Evolutionary conservation across 2,797 vertebrate species (phyloP), one percentile per base, ranked within the genome.

Genomic region (Gouania willdenowi): DNA sequence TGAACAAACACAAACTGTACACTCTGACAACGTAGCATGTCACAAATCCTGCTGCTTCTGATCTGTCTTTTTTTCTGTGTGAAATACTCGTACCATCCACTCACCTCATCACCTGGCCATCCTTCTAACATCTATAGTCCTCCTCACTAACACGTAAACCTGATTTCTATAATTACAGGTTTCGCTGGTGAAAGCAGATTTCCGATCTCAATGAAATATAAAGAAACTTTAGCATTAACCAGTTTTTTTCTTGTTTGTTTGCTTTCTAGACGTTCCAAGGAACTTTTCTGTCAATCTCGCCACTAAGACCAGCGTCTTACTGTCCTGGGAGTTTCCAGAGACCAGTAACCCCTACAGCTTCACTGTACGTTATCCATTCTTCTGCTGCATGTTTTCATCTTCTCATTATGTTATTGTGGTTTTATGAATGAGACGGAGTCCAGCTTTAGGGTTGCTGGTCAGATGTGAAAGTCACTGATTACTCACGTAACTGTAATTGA

Each of bases 221-320:
- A 4, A 54, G 68, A 45, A 3, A 2, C 24, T 58, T 65, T 20
- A 21, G 8, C 6, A 5, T 3, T 0, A 24, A 10, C n/a, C n/a
- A n/a, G n/a, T n/a, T n/a, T n/a, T n/a, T n/a, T n/a, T n/a, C n/a
- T n/a, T 77, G 15, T 56, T 66, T 83, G 41, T 74, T 78, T 75
- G 25, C 58, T 59, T 51, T 8, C 1, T 84, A 99, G 96, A 96
- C 83, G 93, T 98, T 1, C 95, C 96, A 1, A 95, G 95, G 81
- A 98, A 99, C 82, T 99, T 99, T 81, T 97, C 91, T 9, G 95
- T 98, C 76, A 98, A 95, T 75, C 89, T 98, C 90, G 91, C 93
- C 30, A 98, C 92, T n/a, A 97, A 94, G 86, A 98, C 96, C 0
- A 97, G 95, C 0, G 93, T 98, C 28, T 89, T 98, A 41, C 80